These are phyloP conservation scores for Centropristis striata DNA, from an alignment of 2,113 vertebrate species.

Conservation along the genomic window DNA sequence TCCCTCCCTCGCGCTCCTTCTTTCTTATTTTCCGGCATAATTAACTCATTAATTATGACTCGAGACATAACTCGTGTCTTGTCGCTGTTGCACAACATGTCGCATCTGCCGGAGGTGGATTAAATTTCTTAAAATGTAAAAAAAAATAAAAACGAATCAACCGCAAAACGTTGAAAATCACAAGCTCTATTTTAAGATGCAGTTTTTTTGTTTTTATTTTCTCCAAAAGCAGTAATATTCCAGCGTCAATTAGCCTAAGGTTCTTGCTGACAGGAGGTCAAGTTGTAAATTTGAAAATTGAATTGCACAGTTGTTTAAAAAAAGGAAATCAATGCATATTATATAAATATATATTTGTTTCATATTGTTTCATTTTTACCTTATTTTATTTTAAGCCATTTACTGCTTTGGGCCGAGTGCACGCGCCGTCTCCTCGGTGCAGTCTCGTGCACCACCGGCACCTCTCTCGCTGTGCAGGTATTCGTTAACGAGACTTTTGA, in stretches of 20 bases:
- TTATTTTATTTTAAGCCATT: no score
- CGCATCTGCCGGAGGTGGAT: slow-evolving; percentile 16
- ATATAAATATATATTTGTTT: no score
- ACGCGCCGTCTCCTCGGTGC: neutral
- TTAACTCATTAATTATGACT: slow-evolving; percentile 13
- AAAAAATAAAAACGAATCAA: neutral
- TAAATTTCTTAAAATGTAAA: neutral
- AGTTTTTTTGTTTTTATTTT: neutral
- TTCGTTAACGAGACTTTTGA: slow-evolving; percentile 65
- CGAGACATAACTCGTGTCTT: slow-evolving; percentile 24
- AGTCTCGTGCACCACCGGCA: slow-evolving; percentile 17
- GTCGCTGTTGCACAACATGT: slow-evolving; percentile 14
- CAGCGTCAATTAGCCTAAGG: neutral
- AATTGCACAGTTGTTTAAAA: neutral
- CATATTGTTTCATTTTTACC: no score
- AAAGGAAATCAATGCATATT: neutral
- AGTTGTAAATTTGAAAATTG: neutral
- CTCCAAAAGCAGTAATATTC: slow-evolving; percentile 6
- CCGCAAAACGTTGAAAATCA: slow-evolving; percentile 4
- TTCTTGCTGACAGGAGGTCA: neutral
- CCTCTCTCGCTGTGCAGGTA: slow-evolving; percentile 66
- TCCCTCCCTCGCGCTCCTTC: neutral
- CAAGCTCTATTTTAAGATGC: neutral
- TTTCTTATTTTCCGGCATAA: slow-evolving; percentile 1
- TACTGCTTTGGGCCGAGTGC: neutral